phyloP scores from a whole-genome alignment of 2,797 vertebrate species.

The Chrosomus eos region DNA sequence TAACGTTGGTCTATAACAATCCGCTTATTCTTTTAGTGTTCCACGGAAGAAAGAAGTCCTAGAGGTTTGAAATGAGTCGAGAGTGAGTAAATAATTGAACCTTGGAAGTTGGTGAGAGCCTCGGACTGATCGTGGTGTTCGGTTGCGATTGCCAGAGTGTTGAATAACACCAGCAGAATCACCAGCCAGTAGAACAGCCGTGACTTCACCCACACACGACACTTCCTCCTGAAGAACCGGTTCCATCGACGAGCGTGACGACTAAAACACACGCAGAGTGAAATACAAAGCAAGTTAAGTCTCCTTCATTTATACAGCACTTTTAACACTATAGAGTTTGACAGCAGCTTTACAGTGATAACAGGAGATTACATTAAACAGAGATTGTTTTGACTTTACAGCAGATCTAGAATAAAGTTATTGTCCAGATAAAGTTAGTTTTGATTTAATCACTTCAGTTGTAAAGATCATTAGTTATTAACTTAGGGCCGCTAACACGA shows the following conservation, averaged over 20 bases:
- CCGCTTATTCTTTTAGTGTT: not conserved
- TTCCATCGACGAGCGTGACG: slow-evolving; percentile 82
- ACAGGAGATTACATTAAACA: too few species aligned
- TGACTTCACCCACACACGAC: slow-evolving; percentile 86
- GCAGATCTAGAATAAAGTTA: too few species aligned
- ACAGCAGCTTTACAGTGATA: too few species aligned
- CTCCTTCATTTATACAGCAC: too few species aligned
- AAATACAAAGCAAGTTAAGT: not conserved
- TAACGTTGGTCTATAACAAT: too few species aligned
- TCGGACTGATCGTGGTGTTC: slow-evolving; percentile 88
- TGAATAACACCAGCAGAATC: slow-evolving; percentile 87
- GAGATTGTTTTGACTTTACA: too few species aligned
- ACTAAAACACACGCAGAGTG: slow-evolving; percentile 59
- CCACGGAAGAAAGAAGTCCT: not conserved
- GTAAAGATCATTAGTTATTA: too few species aligned
- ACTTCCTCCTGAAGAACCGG: slow-evolving; percentile 86
- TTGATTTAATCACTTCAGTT: too few species aligned
- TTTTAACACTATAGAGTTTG: too few species aligned
- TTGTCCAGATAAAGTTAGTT: too few species aligned
- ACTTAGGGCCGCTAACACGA: too few species aligned
- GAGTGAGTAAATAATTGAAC: slow-evolving; percentile 54
- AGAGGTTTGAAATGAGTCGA: not conserved
- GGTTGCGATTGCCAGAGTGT: slow-evolving; percentile 88
- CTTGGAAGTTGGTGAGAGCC: slow-evolving; percentile 83
- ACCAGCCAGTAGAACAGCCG: slow-evolving; percentile 89